These are phyloP conservation scores for Halictus quadricinctus DNA, from an alignment of 2,888 invertebrate genomes.

Conservation along the genomic window DNA sequence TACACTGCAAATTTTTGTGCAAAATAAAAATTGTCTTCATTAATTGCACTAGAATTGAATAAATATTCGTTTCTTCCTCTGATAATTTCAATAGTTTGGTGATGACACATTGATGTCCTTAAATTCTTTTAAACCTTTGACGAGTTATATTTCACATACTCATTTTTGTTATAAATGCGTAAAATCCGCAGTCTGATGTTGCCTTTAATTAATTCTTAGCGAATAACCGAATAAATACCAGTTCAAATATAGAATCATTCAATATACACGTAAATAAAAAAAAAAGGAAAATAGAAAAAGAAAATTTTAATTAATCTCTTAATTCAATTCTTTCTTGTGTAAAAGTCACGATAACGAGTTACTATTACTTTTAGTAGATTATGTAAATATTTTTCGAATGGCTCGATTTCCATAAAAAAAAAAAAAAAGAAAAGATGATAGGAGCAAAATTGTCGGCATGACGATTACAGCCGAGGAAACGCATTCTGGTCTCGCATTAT, in stretches of 20 bases:
- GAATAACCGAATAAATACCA: background rate
- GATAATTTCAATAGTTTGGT: background rate
- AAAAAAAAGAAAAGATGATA: background rate
- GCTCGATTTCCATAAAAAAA: background rate
- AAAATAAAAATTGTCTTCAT: background rate
- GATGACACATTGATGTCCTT: background rate
- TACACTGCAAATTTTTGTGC: background rate
- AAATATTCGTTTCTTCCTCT: background rate
- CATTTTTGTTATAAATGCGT: background rate
- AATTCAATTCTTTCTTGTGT: background rate
- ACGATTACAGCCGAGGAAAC: constrained; percentile 14
- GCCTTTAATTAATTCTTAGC: background rate
- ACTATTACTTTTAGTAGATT: background rate
- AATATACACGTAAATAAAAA: background rate
- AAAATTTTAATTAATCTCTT: background rate
- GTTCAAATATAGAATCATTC: background rate
- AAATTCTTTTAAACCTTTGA: background rate
- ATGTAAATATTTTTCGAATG: background rate
- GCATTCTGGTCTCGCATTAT: constrained; percentile 55
- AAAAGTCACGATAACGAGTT: background rate
- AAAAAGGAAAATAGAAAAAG: no score
- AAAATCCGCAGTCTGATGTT: background rate
- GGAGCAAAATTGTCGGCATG: background rate
- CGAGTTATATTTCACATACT: background rate
- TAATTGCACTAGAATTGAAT: background rate